These are phyloP conservation scores for Castor canadensis DNA, from an alignment of 2,113 vertebrate genomes.

Conservation along the genomic window DNA sequence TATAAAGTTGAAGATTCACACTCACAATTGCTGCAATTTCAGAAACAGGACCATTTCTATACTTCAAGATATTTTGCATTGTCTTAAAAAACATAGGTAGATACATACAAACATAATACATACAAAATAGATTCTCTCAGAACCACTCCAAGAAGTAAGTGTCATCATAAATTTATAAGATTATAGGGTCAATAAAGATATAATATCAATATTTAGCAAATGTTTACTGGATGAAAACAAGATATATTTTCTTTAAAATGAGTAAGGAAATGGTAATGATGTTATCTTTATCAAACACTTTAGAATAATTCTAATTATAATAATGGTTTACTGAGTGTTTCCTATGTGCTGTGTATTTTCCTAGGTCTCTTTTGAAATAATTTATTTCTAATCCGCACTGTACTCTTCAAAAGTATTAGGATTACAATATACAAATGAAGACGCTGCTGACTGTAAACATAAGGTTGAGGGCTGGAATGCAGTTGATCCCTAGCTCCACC, in stretches of 20 bases:
- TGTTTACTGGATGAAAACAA: neutral
- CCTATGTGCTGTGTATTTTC: neutral
- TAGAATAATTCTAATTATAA: neutral
- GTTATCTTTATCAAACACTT: neutral
- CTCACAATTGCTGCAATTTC: neutral
- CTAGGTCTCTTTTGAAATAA: neutral
- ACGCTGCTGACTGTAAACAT: neutral
- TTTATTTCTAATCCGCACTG: neutral
- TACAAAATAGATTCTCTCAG: neutral
- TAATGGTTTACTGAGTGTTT: neutral
- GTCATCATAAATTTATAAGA: neutral
- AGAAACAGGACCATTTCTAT: neutral
- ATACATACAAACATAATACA: neutral
- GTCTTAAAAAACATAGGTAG: neutral
- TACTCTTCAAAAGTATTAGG: neutral
- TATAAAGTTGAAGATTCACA: neutral
- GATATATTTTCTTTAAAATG: neutral
- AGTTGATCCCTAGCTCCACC: neutral
- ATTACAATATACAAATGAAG: neutral
- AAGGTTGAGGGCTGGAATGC: neutral
- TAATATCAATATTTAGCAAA: neutral
- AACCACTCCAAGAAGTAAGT: neutral
- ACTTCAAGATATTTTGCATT: neutral
- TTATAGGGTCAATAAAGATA: neutral
- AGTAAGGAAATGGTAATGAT: neutral